Evolutionary conservation across 2,113 vertebrate species (phyloP), one percentile per base, ranked within the genome.

Genomic region (Microcebus murinus): DNA sequence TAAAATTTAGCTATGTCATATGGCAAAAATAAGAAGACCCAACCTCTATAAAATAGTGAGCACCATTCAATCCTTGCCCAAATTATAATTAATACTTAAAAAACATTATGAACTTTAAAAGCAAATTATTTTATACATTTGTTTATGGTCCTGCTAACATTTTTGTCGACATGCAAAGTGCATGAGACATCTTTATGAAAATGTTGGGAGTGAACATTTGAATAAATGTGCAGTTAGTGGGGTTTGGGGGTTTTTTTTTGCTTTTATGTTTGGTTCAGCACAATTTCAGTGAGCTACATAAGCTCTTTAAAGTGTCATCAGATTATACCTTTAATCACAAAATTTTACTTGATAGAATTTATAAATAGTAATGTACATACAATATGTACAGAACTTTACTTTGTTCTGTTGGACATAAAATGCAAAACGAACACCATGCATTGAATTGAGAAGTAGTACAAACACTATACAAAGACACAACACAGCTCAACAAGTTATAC

Each of bases 391-490:
- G 67, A 87, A 23, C n/a, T 96, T 90, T 87, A 91, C 31, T 94
- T 67, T 96, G 63, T 57, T 74, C 79, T 76, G 82, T 70, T 95
- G 77, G 45, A 96, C 93, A 88, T 82, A 95, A 95, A 96, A 97
- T 92, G 80, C n/a, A 92, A 96, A 93, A 98, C 93, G 86, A 86
- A 98, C 57, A 88, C 55, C 92, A 94, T 15, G 27, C 94, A 97
- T 77, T 65, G 77, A 71, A 93, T 21, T 73, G 34, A 57, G 90
- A 83, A 90, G 84, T 42, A 91, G 68, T 57, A 96, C 67, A 96
- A 94, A 97, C 90, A 93, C 50, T 83, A 89, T 80, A 94, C 81
- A 74, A 89, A 96, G 61, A 94, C 97, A 97, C 34, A 95, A 27
- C 87, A 97, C 63, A 85, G 92, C 55, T 88, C 36, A 96, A 81